Evolutionary conservation across 2,888 invertebrate genomes (phyloP).

Genomic region (Eristalis pertinax): DNA sequence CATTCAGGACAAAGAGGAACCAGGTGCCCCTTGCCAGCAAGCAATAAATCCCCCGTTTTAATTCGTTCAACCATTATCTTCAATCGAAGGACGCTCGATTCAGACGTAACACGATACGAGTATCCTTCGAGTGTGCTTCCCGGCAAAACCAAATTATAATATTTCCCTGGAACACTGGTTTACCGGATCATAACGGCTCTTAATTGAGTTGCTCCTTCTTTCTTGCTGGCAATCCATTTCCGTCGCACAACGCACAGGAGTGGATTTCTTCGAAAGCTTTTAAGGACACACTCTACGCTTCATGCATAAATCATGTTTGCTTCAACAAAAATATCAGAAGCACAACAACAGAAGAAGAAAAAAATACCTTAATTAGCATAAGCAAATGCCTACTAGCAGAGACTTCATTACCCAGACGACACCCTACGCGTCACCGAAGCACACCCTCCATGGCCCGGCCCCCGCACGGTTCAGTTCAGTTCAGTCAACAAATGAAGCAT

Average conservation of each 20-base stretch:
- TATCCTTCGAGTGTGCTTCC: background rate
- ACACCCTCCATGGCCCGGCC: background rate
- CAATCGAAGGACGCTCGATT: no score
- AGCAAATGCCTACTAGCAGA: slow-evolving; percentile 34
- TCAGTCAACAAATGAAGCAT: slow-evolving; percentile 46
- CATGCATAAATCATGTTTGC: background rate
- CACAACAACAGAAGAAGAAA: background rate
- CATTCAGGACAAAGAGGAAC: no score
- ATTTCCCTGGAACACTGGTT: background rate
- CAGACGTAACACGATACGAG: no score
- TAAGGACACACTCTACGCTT: background rate
- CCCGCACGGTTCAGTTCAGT: background rate
- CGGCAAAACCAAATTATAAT: slow-evolving; percentile 13
- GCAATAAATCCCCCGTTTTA: no score
- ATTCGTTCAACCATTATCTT: no score
- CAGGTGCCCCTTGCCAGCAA: no score
- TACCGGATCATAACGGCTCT: no score
- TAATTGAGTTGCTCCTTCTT: background rate
- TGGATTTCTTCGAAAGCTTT: background rate
- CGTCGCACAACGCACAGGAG: background rate
- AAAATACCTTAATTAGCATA: slow-evolving; percentile 41
- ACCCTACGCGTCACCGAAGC: background rate
- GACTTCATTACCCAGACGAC: slow-evolving; percentile 36
- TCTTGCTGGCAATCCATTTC: background rate
- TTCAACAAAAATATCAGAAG: background rate